A percentile compares a stretch with the other conserved stretches of the same genome.
phyloP scores from a whole-genome alignment of 2,888 invertebrate genomes.

The Aspidapion aeneum region DNA sequence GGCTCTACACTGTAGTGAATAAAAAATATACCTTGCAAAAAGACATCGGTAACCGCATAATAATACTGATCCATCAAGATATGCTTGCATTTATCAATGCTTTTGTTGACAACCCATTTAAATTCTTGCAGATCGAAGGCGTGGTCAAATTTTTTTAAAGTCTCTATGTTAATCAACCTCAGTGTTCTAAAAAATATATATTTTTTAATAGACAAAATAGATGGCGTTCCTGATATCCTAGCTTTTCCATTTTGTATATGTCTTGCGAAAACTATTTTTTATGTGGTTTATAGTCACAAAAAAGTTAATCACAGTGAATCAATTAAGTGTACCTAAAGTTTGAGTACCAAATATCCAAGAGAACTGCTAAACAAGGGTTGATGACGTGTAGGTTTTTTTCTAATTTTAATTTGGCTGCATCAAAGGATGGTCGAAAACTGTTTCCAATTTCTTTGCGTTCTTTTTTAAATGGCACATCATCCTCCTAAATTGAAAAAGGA shows the following conservation, averaged over 20 bases:
- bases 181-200: constrained; percentile 53
- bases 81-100: constrained; percentile 65
- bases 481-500: too few relatives aligned
- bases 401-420: constrained; percentile 48
- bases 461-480: constrained; percentile 52
- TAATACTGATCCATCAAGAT: constrained; percentile 65
- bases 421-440: constrained; percentile 59
- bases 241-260: too few relatives aligned
- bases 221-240: too few relatives aligned
- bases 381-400: constrained; percentile 66
- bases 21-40: constrained; percentile 64
- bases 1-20: too few relatives aligned
- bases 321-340: constrained; percentile 76
- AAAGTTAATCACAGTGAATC: too few relatives aligned
- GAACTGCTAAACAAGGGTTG: constrained; percentile 77
- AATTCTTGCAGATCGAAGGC: constrained; percentile 69
- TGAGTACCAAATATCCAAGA: constrained; percentile 77
- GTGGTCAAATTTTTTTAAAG: constrained; percentile 56
- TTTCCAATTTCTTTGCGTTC: constrained; percentile 62
- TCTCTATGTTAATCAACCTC: constrained; percentile 57
- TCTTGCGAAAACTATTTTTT: background rate
- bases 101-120: constrained; percentile 51
- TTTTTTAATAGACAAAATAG: too few relatives aligned
- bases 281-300: too few relatives aligned
- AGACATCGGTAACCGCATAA: constrained; percentile 59